Evolutionary conservation across 2,113 vertebrate genomes (phyloP).

Genomic region (Uria lomvia): DNA sequence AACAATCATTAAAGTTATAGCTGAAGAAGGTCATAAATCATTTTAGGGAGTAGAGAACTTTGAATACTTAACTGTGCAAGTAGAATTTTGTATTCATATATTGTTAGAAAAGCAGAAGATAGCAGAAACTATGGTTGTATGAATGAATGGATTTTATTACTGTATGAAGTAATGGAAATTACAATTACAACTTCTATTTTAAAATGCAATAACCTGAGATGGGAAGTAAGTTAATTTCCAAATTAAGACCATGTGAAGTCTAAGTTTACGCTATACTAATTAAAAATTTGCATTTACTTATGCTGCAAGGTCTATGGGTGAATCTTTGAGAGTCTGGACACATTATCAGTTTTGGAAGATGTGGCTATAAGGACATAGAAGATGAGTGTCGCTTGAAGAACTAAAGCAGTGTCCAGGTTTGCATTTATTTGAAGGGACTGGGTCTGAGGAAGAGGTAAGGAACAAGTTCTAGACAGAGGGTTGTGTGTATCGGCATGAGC

Average conservation of each 20-base stretch:
- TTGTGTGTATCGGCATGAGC: fast-evolving
- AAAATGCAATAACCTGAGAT: background rate
- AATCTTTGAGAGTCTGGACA: background rate
- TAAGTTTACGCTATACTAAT: background rate
- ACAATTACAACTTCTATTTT: background rate
- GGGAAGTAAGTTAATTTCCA: background rate
- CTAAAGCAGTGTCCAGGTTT: background rate
- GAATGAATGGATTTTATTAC: background rate
- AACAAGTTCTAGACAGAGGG: background rate
- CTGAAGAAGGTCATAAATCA: background rate
- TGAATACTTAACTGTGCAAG: background rate
- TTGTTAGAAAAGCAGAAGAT: background rate
- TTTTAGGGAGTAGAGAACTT: background rate
- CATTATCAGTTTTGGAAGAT: background rate
- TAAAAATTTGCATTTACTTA: background rate
- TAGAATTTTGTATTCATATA: background rate
- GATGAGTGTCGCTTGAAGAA: background rate
- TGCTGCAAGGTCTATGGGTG: background rate
- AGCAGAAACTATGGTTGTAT: background rate
- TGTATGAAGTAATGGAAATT: background rate
- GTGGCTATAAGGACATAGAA: background rate
- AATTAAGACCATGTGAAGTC: background rate
- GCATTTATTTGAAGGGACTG: background rate
- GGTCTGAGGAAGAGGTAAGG: background rate
- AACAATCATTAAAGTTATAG: background rate